Evolutionary conservation across 1,140 invertebrate species (phyloP).

Genomic region (Apis florea): DNA sequence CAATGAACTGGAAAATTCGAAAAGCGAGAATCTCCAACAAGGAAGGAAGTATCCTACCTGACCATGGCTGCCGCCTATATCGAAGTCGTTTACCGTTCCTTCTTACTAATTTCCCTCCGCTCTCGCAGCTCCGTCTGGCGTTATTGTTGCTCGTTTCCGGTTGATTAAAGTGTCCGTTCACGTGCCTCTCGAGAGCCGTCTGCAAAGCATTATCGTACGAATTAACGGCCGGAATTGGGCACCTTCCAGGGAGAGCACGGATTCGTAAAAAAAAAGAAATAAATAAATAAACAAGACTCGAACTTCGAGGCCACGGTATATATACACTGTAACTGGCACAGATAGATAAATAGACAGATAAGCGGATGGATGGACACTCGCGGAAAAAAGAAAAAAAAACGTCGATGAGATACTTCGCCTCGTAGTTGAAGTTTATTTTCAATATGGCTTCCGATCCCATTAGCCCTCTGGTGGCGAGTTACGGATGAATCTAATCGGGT

Average conservation of each 20-base stretch:
- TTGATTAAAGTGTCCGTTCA: constrained; percentile 94
- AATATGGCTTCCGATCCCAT: too few species aligned
- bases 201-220: constrained; percentile 78
- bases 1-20: too few species aligned
- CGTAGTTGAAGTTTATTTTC: too few species aligned
- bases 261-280: too few species aligned
- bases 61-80: constrained; percentile 91
- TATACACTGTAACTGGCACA: too few species aligned
- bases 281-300: not conserved
- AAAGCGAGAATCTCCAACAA: not conserved
- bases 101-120: constrained; percentile 87
- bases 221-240: constrained; percentile 44
- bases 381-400: too few species aligned
- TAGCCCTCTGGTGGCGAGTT: too few species aligned
- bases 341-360: too few species aligned
- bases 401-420: too few species aligned
- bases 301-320: too few species aligned
- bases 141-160: constrained; percentile 82
- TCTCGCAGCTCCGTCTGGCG: constrained; percentile 85
- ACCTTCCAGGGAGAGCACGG: constrained; percentile 54
- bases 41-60: constrained; percentile 81
- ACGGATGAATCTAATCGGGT: too few species aligned
- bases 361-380: too few species aligned
- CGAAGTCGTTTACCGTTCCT: constrained; percentile 92
- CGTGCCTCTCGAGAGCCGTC: constrained; percentile 93